Base-by-base conservation (phyloP, 2,888 invertebrate genomes). In the Zelleria hepariella region DNA sequence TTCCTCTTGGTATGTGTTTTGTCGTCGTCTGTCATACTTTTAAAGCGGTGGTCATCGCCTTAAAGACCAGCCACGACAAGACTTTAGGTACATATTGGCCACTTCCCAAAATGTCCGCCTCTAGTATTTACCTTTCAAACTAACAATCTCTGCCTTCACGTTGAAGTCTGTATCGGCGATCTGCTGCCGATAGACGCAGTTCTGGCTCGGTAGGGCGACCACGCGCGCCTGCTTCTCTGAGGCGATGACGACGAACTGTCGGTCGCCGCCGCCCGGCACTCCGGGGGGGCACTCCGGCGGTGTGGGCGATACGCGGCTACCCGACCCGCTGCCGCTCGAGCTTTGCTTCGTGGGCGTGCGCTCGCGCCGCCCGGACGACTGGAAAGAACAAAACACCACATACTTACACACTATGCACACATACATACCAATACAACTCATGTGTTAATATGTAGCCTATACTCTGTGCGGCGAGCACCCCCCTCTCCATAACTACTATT, bases 211-310 rank as follows among this genome's bases (percentile, higher is more conserved):
- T 77, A 98, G 92, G 66, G 97, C 96, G 65, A 98, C 94, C 65
- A 98, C 96, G 71, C 96, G 92, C 63, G 96, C 97, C 90, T 98
- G 96, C 87, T 97, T 98, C 89, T 98, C 98, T 62, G 97, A 97
- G 64, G 95, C 95, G 68, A 98, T 93, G 59, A 97, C 96, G 66
- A 96, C 95, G 86, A 96, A 97, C 91, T 98, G 98, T 65, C 96
- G 91, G 87, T 98, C 97, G 71, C 92, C 92, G 71, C 70, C 61
- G 74, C 66, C 70, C 97, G 71, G 92, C 92, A 71, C 89, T 78
- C 68, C 79, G 69, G 61, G 74, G 66, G 70, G 72, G 60, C 67
- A 67, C 73, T 75, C 73, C 76, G 82, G 71, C 65, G 93, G 90
- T 65, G 95, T 94, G 42, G 95, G 95, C 75, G 94, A 94, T 92